Conservation (phyloP, 2,888 invertebrate species). For the Abrostola tripartita region DNA sequence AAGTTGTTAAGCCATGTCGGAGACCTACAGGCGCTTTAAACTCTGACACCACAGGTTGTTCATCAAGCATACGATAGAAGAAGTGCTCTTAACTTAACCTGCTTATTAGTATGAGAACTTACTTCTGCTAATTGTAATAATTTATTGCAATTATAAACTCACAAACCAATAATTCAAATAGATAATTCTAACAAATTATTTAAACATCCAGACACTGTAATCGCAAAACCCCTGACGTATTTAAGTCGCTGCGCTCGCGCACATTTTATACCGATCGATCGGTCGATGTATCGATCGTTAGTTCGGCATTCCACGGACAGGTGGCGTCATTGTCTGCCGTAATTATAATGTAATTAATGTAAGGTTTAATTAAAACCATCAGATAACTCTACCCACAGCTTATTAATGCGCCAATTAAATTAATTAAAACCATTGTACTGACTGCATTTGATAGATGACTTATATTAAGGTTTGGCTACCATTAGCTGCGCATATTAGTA, state of each 20-base stretch:
- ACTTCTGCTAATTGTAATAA: not conserved
- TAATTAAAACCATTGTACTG: constrained; percentile 67
- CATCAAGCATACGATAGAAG: too few relatives aligned
- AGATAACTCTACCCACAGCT: constrained; percentile 73
- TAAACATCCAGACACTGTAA: constrained; percentile 47
- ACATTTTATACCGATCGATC: constrained; percentile 53
- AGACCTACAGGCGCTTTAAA: too few relatives aligned
- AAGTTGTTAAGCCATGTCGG: too few relatives aligned
- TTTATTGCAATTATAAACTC: not conserved
- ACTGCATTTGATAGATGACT: constrained; percentile 44
- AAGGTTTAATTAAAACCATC: constrained; percentile 80
- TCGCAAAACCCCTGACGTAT: constrained; percentile 43
- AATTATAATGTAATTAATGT: constrained; percentile 87
- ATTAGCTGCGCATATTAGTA: not conserved
- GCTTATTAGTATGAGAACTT: too few relatives aligned
- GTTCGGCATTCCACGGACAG: constrained; percentile 78
- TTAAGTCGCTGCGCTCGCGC: constrained; percentile 49
- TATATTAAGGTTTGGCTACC: constrained; percentile 6
- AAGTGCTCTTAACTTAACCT: too few relatives aligned
- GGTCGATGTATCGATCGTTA: constrained; percentile 67
- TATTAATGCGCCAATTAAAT: constrained; percentile 83
- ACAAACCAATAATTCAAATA: constrained; percentile 14
- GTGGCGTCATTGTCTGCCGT: constrained; percentile 80
- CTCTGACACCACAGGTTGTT: too few relatives aligned
- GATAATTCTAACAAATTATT: constrained; percentile 20